Evolutionary conservation across 2,888 invertebrate genomes (phyloP), one percentile per base, ranked within the genome.

Genomic region (Pinctada fucata): DNA sequence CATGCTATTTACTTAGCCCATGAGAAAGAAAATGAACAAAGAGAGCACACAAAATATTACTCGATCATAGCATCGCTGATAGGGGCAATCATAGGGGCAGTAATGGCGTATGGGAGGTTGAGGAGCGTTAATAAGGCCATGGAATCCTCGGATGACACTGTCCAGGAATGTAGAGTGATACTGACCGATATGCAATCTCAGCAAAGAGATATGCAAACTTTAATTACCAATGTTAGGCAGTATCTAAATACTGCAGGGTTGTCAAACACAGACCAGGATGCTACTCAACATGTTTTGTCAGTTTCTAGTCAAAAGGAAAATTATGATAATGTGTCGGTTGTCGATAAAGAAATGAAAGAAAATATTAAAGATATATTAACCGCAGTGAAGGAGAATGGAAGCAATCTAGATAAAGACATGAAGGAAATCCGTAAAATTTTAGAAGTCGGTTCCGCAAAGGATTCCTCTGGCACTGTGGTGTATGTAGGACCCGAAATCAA

Each of bases 21-120:
- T 89, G 97, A 97, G 91, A 94, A 96, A 77, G 97, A 97, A 91
- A 92, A 97, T 63, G 95, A 96, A 0, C 95, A 96, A 49, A 95
- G 96, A 3, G 96, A 97, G 91, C 94, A 96, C 78, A 96, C 96
- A 79, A 97, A 97, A 92, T 97, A 97, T 91, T 96, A 96, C 95
- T 95, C 95, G 82, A 94, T 96, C 76, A 95, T 95, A 66, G 95
- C 95, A 4, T 95, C 96, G 3, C 93, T 96, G 84, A 93, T 95
- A 91, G 96, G 96, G 71, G 93, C 93, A 1, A 84, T 92, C 6
- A 89, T 94, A 3, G 96, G 96, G 10, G 95, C 95, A 83, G 92
- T 94, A 0, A 96, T 58, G 6, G 58, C 58, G 8, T 58, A 58
- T 13, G 58, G 58, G 58, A 58, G 58, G 13, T 10, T 58, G 13